Evolutionary conservation across 1,140 invertebrate species (phyloP).

Genomic region (Babylonia areolata): DNA sequence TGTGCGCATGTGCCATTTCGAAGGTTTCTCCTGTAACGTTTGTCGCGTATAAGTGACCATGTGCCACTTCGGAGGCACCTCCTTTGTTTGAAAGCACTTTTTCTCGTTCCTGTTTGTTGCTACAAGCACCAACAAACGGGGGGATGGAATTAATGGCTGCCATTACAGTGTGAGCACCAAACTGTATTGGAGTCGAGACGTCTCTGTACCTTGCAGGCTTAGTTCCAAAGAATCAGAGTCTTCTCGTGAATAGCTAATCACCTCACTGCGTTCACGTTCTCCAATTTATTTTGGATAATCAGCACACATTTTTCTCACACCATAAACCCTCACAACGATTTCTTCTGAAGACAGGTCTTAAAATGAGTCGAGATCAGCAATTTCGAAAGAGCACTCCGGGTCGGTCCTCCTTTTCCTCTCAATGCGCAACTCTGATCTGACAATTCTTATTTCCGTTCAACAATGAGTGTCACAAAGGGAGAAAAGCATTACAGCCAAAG

Average conservation of each 20-base stretch:
- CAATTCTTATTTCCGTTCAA: too few relatives aligned
- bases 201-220: too few relatives aligned
- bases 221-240: not conserved
- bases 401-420: not conserved
- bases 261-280: not conserved
- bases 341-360: not conserved
- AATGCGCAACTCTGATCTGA: slow-evolving; percentile 11
- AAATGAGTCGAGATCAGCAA: not conserved
- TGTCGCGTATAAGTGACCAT: slow-evolving; percentile 7
- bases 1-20: too few relatives aligned
- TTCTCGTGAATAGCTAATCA: not conserved
- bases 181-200: not conserved
- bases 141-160: slow-evolving; percentile 8
- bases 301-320: not conserved
- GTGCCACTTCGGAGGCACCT: not conserved
- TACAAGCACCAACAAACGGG: not conserved
- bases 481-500: too few relatives aligned
- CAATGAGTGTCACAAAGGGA: too few relatives aligned
- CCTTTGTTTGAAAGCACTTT: not conserved
- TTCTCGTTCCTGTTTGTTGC: not conserved
- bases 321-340: not conserved
- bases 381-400: not conserved
- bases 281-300: not conserved
- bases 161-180: not conserved
- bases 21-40: too few relatives aligned